Conservation (phyloP, 2,888 invertebrate genomes). For the Hoplodrina ambigua region DNA sequence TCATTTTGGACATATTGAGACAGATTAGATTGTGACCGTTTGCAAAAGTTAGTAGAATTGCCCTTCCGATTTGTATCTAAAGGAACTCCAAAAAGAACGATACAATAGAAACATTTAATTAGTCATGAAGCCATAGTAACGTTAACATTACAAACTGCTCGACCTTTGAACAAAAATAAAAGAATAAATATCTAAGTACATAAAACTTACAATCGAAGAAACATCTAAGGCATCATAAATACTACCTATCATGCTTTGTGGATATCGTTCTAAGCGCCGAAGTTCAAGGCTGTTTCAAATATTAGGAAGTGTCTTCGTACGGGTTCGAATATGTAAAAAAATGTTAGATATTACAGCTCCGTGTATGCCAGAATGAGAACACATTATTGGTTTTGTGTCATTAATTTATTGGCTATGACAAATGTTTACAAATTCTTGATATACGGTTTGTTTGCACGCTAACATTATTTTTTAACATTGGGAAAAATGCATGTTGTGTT, state of each 20-base stretch:
- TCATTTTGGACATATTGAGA: too few species aligned
- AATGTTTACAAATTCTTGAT: neutral
- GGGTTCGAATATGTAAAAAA: conserved; percentile 9
- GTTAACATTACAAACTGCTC: neutral
- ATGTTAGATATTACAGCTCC: neutral
- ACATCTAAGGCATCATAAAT: neutral
- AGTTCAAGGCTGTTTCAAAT: conserved; percentile 43
- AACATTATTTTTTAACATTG: neutral
- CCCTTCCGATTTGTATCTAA: too few species aligned
- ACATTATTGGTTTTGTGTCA: neutral
- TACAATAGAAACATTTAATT: too few species aligned
- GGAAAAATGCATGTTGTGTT: neutral
- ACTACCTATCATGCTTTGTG: conserved; percentile 16
- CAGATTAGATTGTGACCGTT: too few species aligned
- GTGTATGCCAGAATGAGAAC: neutral
- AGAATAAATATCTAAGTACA: neutral
- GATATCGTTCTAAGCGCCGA: conserved; percentile 8
- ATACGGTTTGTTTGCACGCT: neutral
- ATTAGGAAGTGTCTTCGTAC: conserved; percentile 10
- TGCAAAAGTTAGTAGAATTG: too few species aligned
- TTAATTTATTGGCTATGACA: neutral
- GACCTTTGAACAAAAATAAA: conserved; percentile 19
- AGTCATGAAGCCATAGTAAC: conserved; percentile 2
- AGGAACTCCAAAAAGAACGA: too few species aligned
- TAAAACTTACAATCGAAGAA: neutral